Evolutionary conservation across 2,113 vertebrate species (phyloP).

Genomic region (Saccopteryx bilineata): DNA sequence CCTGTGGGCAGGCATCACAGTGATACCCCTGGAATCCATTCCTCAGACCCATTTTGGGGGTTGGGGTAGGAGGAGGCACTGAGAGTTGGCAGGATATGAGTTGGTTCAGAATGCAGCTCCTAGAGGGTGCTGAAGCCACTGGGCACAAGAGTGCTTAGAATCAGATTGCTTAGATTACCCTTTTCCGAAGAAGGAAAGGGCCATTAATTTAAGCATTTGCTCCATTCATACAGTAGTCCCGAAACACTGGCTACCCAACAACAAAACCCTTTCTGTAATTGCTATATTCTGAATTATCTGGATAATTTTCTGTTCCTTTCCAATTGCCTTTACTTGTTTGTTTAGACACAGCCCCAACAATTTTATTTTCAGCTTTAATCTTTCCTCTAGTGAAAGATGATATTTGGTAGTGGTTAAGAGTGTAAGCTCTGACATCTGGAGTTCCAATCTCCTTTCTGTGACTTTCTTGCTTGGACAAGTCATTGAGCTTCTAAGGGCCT

Average conservation of each 20-base stretch:
- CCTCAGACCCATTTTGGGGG: background rate
- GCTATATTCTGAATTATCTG: constrained; percentile 26
- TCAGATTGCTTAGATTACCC: background rate
- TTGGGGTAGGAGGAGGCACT: background rate
- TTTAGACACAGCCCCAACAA: background rate
- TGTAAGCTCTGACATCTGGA: background rate
- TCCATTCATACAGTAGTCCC: background rate
- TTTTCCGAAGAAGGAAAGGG: background rate
- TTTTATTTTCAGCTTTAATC: background rate
- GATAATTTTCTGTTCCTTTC: background rate
- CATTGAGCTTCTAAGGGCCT: background rate
- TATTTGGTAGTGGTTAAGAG: background rate
- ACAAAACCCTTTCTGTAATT: background rate
- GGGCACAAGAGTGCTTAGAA: background rate
- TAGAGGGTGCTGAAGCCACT: background rate
- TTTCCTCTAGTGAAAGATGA: background rate
- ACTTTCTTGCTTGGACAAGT: background rate
- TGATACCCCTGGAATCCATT: background rate
- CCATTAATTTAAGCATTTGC: background rate
- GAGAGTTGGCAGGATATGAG: background rate
- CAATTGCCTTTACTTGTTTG: background rate
- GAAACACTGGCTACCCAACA: background rate
- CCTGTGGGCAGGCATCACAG: background rate
- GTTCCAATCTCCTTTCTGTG: background rate
- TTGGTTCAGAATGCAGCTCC: background rate